Evolutionary conservation across 2,113 vertebrate species (phyloP).

Genomic region (Eclectus roratus): DNA sequence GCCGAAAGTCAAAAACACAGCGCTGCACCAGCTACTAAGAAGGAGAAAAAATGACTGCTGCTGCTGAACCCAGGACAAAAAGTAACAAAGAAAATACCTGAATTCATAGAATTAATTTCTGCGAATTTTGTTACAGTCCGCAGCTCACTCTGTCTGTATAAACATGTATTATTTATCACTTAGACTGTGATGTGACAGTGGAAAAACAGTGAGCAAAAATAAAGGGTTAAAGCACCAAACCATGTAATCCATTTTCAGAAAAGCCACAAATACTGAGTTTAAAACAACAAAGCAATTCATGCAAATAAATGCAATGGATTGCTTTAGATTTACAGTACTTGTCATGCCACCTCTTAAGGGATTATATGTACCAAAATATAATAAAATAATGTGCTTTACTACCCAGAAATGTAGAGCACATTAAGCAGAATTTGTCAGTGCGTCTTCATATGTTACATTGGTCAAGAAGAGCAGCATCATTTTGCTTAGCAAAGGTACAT

Average conservation of each 20-base stretch:
- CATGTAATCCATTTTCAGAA: neutral
- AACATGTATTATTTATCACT: neutral
- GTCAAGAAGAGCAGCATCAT: neutral
- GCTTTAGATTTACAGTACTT: neutral
- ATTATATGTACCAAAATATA: neutral
- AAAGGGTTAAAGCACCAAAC: neutral
- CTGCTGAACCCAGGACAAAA: too few relatives aligned
- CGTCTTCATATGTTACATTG: neutral
- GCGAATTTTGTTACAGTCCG: neutral
- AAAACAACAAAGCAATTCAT: neutral
- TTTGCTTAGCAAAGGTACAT: neutral
- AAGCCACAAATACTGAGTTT: neutral
- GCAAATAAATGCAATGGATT: neutral
- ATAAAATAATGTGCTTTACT: neutral
- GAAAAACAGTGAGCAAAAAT: neutral
- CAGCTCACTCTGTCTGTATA: neutral
- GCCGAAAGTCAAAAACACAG: too few relatives aligned
- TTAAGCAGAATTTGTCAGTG: neutral
- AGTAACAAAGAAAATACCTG: neutral
- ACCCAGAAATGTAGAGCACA: neutral
- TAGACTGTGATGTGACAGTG: neutral
- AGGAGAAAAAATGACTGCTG: too few relatives aligned
- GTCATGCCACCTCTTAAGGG: neutral
- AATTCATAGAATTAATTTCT: neutral
- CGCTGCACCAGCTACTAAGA: too few relatives aligned